Evolutionary conservation across 2,113 vertebrate species (phyloP).

Genomic region (Oryzias celebensis): DNA sequence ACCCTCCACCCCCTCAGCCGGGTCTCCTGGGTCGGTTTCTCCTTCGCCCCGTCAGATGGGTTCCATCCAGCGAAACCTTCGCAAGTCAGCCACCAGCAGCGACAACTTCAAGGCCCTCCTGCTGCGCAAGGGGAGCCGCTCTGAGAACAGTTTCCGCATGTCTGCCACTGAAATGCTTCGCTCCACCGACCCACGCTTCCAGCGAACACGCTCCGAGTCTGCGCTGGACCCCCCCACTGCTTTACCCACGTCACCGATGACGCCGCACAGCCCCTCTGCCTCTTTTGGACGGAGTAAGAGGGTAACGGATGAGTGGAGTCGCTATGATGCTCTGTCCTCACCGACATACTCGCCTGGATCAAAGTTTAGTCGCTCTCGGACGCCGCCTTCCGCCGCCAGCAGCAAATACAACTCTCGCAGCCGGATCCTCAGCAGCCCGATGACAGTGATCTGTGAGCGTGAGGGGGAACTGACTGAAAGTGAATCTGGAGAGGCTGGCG

Average conservation of each 20-base stretch:
- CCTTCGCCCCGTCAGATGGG: conserved; percentile 80
- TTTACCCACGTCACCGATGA: conserved; percentile 47
- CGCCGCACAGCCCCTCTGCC: conserved; percentile 74
- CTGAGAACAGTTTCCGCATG: conserved; percentile 91
- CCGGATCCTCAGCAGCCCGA: conserved; percentile 95
- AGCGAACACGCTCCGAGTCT: conserved; percentile 79
- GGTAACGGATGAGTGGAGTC: conserved; percentile 87
- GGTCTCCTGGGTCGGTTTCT: conserved; percentile 70
- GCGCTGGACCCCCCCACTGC: conserved; percentile 33
- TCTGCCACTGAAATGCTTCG: conserved; percentile 94
- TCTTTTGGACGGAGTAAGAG: conserved; percentile 77
- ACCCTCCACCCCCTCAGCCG: conserved; percentile 85
- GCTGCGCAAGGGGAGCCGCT: conserved; percentile 92
- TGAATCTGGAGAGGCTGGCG: conserved; percentile 59
- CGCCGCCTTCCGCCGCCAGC: conserved; percentile 92
- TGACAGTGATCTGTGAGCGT: conserved; percentile 96
- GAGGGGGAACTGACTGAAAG: conserved; percentile 86
- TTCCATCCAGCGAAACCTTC: conserved; percentile 90
- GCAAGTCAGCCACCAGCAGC: conserved; percentile 93
- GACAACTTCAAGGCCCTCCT: conserved; percentile 99
- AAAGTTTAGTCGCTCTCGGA: conserved; percentile 87
- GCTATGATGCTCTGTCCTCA: conserved; percentile 84
- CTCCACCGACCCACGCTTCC: conserved; percentile 88
- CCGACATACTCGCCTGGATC: conserved; percentile 66
- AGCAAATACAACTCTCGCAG: conserved; percentile 92